Evolutionary conservation across 2,113 vertebrate species (phyloP).

Genomic region (Amphilophus citrinellus): DNA sequence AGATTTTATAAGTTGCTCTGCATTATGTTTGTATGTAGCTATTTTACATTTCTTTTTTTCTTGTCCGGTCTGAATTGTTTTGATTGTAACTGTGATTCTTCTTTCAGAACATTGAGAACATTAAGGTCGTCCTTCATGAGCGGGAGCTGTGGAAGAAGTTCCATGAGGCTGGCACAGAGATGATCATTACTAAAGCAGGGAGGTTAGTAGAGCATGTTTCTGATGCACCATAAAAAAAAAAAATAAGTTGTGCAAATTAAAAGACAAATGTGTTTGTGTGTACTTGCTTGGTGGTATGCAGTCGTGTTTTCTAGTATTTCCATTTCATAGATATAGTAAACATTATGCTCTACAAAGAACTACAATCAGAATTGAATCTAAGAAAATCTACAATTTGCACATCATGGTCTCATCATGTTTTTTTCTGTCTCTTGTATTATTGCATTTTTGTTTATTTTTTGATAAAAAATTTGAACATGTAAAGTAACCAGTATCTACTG

Average conservation of each 20-base stretch:
- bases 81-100: neutral
- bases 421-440: neutral
- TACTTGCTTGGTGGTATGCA: neutral
- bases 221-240: neutral
- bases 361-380: neutral
- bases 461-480: neutral
- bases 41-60: neutral
- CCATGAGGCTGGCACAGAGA: constrained; percentile 96
- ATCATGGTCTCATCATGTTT: neutral
- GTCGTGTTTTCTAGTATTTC: neutral
- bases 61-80: neutral
- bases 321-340: neutral
- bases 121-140: constrained; percentile 96
- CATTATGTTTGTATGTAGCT: neutral
- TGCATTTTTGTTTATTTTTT: neutral
- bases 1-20: neutral
- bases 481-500: neutral
- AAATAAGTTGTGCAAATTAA: neutral
- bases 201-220: constrained; percentile 83
- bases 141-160: constrained; percentile 99
- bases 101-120: constrained; percentile 93
- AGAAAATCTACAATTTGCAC: neutral
- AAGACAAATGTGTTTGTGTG: neutral
- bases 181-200: constrained; percentile 99
- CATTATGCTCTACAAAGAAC: neutral